Conservation (phyloP, 2,888 invertebrate species). For the Pinctada fucata region DNA sequence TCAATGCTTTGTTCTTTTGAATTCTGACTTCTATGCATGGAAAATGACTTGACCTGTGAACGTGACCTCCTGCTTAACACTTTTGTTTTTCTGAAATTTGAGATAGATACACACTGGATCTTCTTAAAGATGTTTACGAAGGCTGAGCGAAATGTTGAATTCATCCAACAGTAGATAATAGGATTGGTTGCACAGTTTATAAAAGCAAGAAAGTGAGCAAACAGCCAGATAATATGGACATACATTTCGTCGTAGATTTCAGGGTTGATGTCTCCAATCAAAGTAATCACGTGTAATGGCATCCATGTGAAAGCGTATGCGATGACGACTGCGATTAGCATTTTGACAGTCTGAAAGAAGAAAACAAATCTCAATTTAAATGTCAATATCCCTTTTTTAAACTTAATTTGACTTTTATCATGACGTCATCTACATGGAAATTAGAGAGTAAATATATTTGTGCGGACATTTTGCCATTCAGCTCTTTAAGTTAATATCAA, state of each 20-base stretch:
- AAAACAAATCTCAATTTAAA: slow-evolving; percentile 5
- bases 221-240: slow-evolving; percentile 61
- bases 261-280: slow-evolving; percentile 79
- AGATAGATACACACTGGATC: neutral
- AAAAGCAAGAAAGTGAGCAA: slow-evolving; percentile 89
- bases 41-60: neutral
- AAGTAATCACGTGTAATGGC: slow-evolving; percentile 94
- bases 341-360: slow-evolving; percentile 79
- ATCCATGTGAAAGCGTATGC: slow-evolving; percentile 97
- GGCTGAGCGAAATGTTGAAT: slow-evolving; percentile 82
- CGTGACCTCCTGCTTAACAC: neutral
- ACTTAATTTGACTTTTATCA: too few species aligned
- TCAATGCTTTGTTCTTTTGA: neutral
- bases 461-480: too few species aligned
- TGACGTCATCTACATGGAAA: too few species aligned
- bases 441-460: too few species aligned
- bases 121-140: neutral
- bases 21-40: neutral
- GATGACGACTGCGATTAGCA: slow-evolving; percentile 93
- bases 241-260: slow-evolving; percentile 48
- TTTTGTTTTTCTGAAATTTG: neutral
- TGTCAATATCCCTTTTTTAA: neutral
- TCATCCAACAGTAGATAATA: slow-evolving; percentile 97
- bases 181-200: slow-evolving; percentile 98
- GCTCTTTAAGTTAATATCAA: too few species aligned